Evolutionary conservation across 2,797 vertebrate species (phyloP).

Genomic region (Xerus rutilus): DNA sequence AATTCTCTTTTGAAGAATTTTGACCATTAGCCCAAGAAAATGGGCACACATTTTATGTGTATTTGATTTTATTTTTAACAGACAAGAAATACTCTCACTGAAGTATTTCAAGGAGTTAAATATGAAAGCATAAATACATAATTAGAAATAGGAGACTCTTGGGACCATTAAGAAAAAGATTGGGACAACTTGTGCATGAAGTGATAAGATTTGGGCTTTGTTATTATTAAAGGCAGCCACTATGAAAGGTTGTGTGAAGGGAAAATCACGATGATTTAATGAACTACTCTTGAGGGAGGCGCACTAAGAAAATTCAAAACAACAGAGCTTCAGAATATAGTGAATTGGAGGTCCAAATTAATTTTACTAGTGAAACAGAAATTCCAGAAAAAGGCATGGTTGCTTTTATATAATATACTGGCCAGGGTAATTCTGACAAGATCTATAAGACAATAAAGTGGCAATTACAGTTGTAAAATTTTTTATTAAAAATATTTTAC

Average conservation of each 20-base stretch:
- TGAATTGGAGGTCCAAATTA: not conserved
- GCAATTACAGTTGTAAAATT: not conserved
- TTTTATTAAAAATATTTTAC: not conserved
- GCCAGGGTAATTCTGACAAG: not conserved
- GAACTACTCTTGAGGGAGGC: not conserved
- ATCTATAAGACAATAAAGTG: not conserved
- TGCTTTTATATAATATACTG: not conserved
- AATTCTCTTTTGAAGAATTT: conserved; percentile 23
- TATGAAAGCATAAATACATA: not conserved
- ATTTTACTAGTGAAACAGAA: conserved; percentile 29
- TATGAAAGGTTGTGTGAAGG: not conserved
- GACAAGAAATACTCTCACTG: not conserved
- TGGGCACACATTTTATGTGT: not conserved
- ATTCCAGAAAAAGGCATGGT: not conserved
- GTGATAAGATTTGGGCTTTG: conserved; percentile 18
- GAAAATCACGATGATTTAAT: conserved; percentile 17
- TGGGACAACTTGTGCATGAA: not conserved
- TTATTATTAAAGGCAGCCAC: not conserved
- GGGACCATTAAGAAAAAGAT: not conserved
- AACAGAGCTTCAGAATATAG: not conserved
- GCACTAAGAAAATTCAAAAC: not conserved
- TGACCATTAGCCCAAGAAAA: not conserved
- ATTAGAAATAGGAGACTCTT: not conserved
- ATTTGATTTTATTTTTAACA: not conserved
- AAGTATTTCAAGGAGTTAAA: conserved; percentile 21